phyloP scores from a whole-genome alignment of 2,113 vertebrate genomes.

The Gallinago undulata region DNA sequence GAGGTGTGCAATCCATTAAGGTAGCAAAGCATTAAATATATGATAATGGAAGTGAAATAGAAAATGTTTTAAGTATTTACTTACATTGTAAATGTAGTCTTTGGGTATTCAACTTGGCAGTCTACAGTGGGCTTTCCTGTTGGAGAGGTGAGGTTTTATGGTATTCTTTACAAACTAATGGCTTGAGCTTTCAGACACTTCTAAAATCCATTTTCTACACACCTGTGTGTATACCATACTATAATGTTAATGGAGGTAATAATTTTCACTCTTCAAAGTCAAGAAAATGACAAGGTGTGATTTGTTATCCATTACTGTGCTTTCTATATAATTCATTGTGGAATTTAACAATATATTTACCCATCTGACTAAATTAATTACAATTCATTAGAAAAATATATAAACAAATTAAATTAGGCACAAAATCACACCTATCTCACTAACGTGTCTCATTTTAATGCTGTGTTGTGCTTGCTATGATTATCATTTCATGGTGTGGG shows the following conservation, averaged over 20 bases:
- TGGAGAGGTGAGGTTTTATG: not conserved
- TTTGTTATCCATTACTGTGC: not conserved
- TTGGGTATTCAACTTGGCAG: not conserved
- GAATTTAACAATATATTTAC: not conserved
- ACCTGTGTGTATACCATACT: not conserved
- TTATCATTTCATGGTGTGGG: not conserved
- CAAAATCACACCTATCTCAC: not conserved
- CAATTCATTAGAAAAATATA: not conserved
- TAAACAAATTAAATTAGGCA: constrained; percentile 10
- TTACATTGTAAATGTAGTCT: not conserved
- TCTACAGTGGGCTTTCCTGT: not conserved
- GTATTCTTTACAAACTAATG: not conserved
- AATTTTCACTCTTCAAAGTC: constrained; percentile 1
- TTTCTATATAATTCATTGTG: not conserved
- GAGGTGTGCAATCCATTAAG: not conserved
- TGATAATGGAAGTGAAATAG: not conserved
- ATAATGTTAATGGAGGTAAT: not conserved
- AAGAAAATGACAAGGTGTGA: not conserved
- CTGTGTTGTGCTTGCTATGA: not conserved
- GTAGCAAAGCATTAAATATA: accelerated
- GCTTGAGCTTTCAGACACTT: not conserved
- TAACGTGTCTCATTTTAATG: not conserved
- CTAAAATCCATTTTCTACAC: not conserved
- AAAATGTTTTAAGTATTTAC: not conserved
- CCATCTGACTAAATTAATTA: constrained; percentile 6